These are phyloP conservation scores for Muscina levida DNA, from an alignment of 2,888 invertebrate genomes.

Conservation along the genomic window DNA sequence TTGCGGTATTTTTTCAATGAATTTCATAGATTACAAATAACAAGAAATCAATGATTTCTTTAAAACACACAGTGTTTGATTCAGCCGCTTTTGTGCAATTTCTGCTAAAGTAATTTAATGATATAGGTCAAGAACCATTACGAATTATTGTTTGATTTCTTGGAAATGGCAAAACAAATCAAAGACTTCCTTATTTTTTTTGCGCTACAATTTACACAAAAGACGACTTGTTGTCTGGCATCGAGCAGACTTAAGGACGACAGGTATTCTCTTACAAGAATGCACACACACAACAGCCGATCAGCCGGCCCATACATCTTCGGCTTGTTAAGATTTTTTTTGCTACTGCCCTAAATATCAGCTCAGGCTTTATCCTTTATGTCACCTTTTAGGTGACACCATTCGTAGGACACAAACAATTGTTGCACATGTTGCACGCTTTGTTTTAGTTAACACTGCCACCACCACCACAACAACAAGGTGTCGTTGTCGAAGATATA, in stretches of 20 bases:
- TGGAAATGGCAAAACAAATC: conserved; percentile 35
- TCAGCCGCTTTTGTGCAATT: conserved; percentile 16
- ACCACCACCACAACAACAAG: conserved; percentile 34
- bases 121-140: conserved; percentile 31
- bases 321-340: not conserved
- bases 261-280: conserved; percentile 74
- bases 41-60: conserved; percentile 8
- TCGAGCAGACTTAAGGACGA: conserved; percentile 70
- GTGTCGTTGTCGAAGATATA: conserved; percentile 1
- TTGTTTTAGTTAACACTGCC: conserved; percentile 7
- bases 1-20: not conserved
- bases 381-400: conserved; percentile 42
- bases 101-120: not conserved
- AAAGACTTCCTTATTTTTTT: conserved; percentile 13
- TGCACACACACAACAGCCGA: too few species aligned
- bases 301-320: too few species aligned
- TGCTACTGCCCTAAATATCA: conserved; percentile 54
- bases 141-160: conserved; percentile 45
- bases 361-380: conserved; percentile 38
- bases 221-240: conserved; percentile 67
- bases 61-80: not conserved
- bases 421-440: conserved; percentile 57
- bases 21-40: not conserved
- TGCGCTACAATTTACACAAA: not conserved
- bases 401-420: conserved; percentile 8